Evolutionary conservation across 2,797 vertebrate genomes (phyloP).

Genomic region (Gorsachius magnificus): DNA sequence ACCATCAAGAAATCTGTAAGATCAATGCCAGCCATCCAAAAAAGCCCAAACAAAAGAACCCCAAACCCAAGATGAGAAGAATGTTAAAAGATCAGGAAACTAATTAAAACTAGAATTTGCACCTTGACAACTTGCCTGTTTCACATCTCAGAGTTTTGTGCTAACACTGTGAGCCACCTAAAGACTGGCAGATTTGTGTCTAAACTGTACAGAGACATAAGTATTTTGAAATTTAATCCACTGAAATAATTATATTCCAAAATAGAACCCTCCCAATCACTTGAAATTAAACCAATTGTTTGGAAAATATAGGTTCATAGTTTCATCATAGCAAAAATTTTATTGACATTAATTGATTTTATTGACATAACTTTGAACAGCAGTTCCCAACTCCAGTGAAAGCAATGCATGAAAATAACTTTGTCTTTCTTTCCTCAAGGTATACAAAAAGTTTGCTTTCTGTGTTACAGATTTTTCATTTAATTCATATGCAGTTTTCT

Average conservation of each 20-base stretch:
- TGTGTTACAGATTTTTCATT: neutral
- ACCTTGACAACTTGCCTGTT: neutral
- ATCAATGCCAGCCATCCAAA: neutral
- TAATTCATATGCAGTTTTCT: neutral
- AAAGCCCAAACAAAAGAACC: neutral
- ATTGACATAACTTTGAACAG: neutral
- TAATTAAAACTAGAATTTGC: neutral
- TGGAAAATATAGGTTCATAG: neutral
- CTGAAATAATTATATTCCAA: neutral
- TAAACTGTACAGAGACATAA: neutral
- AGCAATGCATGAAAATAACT: neutral
- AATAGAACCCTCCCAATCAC: neutral
- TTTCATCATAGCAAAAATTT: neutral
- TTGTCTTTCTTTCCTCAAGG: neutral
- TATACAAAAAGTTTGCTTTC: neutral
- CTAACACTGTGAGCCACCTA: neutral
- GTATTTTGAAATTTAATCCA: neutral
- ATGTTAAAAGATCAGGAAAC: neutral
- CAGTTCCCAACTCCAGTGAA: neutral
- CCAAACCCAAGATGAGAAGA: neutral
- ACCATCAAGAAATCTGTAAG: neutral
- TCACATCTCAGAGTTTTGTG: neutral
- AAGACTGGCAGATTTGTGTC: neutral
- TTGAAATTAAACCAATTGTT: neutral
- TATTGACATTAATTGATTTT: neutral